Base-by-base conservation (phyloP, 2,888 invertebrate species). In the Hyles lineata region DNA sequence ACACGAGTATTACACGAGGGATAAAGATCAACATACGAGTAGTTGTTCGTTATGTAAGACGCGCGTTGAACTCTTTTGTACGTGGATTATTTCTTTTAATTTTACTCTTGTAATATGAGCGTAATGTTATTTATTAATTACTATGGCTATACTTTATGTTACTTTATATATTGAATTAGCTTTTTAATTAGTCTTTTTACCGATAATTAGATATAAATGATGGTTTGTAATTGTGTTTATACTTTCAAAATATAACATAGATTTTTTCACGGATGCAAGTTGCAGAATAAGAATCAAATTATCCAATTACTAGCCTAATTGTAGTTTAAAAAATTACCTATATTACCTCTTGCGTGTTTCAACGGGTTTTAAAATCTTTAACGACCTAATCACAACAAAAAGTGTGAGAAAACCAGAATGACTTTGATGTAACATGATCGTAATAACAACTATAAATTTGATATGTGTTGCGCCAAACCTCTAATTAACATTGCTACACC, bases 61-160 rank as follows among this genome's bases (percentile, higher is more conserved):
- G 79, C 83, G 83, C 90, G 87, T 89, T 90, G 84, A 89, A 86
- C 86, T 90, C 85, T 87, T 88, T 88, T 86, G 80, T 86, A 85
- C 74, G 73, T 62, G 74, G 70, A 74, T 67, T 59, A 77, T 35
- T 55, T 75, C 75, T 75, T 79, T 72, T 43, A 17, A 32, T 55
- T 29, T 32, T 35, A 52, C 25, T 52, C 8, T 35, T 62, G 23
- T 3, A 43, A 11, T n/a, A n/a, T 11, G 8, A n/a, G n/a, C 61
- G 25, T 43, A 43, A 29, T 35, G 23, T 32, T 9, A 15, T 43
- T 43, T 43, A 43, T 43, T 43, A 3, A 29, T 63, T 62, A 63
- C 29, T 52, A 19, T n/a, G 19, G 29, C 25, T 19, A 70, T 29
- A 29, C 29, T 8, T 21, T 55, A 4, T 23, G 35, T 2, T 55